Conservation (phyloP, 2,113 vertebrate species). For the Meriones unguiculatus region DNA sequence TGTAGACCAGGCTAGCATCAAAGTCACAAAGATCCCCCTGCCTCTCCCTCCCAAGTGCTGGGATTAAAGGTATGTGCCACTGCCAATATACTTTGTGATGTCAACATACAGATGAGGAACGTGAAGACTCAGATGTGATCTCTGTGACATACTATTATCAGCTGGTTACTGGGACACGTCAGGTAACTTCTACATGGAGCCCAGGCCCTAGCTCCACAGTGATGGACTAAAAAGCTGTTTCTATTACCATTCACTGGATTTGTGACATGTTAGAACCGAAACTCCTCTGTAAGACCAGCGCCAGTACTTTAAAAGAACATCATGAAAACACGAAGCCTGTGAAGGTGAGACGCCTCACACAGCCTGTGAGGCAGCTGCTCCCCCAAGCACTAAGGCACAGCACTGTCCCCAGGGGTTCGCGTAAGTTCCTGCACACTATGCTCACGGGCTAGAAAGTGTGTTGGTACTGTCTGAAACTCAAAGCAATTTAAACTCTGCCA, state of each 20-base stretch:
- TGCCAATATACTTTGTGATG: not conserved
- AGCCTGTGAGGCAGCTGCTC: not conserved
- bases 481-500: not conserved
- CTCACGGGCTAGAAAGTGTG: slow-evolving; percentile 14
- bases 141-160: not conserved
- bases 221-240: not conserved
- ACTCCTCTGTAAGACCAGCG: not conserved
- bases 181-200: slow-evolving; percentile 7
- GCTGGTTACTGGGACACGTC: not conserved
- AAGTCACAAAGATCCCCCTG: not conserved
- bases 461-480: slow-evolving; percentile 1
- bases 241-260: not conserved
- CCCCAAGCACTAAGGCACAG: not conserved
- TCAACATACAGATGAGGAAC: slow-evolving; percentile 3
- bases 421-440: not conserved
- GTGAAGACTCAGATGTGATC: not conserved
- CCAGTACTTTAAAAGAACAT: not conserved
- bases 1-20: not conserved
- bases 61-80: not conserved
- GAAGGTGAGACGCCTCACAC: not conserved
- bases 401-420: not conserved
- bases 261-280: not conserved
- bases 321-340: not conserved
- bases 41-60: not conserved
- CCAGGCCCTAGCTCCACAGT: not conserved